Base-by-base conservation (phyloP, 35 echinoderm and acorn worm genomes). In the Ophiothrix spiculata region DNA sequence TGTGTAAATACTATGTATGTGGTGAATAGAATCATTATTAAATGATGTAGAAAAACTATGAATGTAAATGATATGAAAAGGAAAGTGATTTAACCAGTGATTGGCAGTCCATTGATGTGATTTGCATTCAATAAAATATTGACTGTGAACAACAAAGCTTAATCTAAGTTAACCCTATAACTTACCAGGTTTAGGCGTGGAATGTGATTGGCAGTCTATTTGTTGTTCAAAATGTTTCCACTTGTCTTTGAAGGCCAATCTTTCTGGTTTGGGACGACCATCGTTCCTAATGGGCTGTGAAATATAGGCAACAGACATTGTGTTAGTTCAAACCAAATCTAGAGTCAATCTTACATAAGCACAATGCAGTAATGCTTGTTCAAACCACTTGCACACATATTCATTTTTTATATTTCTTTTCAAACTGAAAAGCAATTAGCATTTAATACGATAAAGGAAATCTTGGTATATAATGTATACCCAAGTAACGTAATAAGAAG, bases 141-240 rank as follows among this genome's bases (percentile, higher is more conserved):
- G n/a, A n/a, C n/a, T n/a, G n/a, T n/a, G n/a, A n/a, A n/a, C n/a
- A n/a, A n/a, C n/a, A n/a, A n/a, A n/a, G n/a, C n/a, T n/a, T n/a
- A n/a, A n/a, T n/a, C n/a, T n/a, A n/a, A n/a, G n/a, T n/a, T n/a
- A n/a, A n/a, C n/a, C n/a, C n/a, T 6, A 32, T 33, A 37, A 82
- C 93, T 95, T 83, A 95, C 93, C 64, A 80, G 80, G n/a, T 90
- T 97, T 97, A 37, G 94, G 94, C 34, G 88, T 90, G 31, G 94
- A 97, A 69, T 97, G 94, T 32, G 83, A 74, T 69, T 97, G 94
- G 25, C 90, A 85, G 40, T 97, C 94, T 32, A 90, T 90, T 80
- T 90, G 85, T 76, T 93, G 82, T 81, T 97, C 94, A 85, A 97
- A 97, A 3, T 84, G 80, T 69, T 97, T 92, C 94, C 94, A 97